These are phyloP conservation scores for Xiphophorus birchmanni DNA, from an alignment of 2,797 vertebrate species.

Conservation along the genomic window DNA sequence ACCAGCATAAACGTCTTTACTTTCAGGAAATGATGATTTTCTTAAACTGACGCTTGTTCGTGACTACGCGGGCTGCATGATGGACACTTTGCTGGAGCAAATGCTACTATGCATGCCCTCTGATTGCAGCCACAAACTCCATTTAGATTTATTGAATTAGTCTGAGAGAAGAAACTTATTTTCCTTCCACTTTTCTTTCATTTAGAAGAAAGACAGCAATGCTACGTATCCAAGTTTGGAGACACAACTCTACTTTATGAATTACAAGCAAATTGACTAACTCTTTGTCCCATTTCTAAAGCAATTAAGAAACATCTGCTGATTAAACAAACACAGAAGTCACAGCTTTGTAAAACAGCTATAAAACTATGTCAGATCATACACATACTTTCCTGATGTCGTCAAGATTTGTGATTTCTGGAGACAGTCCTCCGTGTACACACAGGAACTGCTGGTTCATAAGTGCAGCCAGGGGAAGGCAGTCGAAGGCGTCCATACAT, in stretches of 20 bases:
- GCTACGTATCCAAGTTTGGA: slow-evolving; percentile 24
- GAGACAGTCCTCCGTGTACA: slow-evolving; percentile 96
- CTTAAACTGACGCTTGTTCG: slow-evolving; percentile 55
- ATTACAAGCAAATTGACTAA: slow-evolving; percentile 3
- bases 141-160: slow-evolving; percentile 74
- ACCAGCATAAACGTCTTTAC: slow-evolving; percentile 39
- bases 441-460: slow-evolving; percentile 99
- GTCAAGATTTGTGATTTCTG: slow-evolving; percentile 99
- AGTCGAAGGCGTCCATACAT: slow-evolving; percentile 99
- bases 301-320: slow-evolving; percentile 16
- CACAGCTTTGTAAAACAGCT: slow-evolving; percentile 32
- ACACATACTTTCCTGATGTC: slow-evolving; percentile 99
- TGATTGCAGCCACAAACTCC: slow-evolving; percentile 71
- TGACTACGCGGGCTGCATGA: slow-evolving; percentile 53
- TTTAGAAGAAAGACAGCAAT: slow-evolving; percentile 39
- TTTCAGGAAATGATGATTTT: slow-evolving; percentile 46
- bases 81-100: slow-evolving; percentile 64
- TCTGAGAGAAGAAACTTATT: slow-evolving; percentile 56
- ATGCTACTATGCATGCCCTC: slow-evolving; percentile 63
- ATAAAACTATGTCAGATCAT: slow-evolving; percentile 39
- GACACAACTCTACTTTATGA: slow-evolving; percentile 30
- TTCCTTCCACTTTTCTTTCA: slow-evolving; percentile 62
- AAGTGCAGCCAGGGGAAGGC: slow-evolving; percentile 97
- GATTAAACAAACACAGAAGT: slow-evolving; percentile 7
- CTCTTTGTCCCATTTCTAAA: neutral